Conservation (phyloP, 2,113 vertebrate genomes). For the Tylochromis polylepis region DNA sequence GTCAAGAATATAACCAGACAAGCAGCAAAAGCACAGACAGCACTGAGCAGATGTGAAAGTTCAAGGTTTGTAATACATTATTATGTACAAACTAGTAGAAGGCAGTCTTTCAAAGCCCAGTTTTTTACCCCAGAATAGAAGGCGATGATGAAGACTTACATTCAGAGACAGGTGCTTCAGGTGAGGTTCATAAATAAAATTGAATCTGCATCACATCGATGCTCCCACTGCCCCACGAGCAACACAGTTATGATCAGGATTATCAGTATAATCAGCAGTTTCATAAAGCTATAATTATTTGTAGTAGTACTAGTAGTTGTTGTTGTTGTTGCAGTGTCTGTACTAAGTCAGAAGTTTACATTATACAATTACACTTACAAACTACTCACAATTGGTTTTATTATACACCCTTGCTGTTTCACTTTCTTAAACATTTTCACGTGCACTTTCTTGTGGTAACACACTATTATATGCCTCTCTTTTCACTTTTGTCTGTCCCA, state of each 20-base stretch:
- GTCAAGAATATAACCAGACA: neutral
- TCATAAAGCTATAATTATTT: neutral
- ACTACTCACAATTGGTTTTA: neutral
- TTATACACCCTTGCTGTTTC: neutral
- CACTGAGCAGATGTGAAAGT: neutral
- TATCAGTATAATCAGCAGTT: neutral
- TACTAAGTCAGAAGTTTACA: neutral
- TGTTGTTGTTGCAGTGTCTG: neutral
- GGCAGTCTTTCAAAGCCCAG: neutral
- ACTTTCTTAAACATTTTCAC: neutral
- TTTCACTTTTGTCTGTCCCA: neutral
- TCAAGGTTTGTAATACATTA: neutral
- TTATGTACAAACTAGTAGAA: neutral
- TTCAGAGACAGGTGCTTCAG: rapidly evolving
- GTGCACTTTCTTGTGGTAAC: neutral
- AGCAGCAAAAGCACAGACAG: neutral
- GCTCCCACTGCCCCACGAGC: neutral
- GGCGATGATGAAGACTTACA: neutral
- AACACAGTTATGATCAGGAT: neutral
- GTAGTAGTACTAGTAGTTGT: neutral
- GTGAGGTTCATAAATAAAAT: neutral
- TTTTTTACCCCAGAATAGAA: neutral
- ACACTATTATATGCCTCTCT: neutral
- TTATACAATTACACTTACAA: neutral
- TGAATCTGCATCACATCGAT: neutral